phyloP scores from a whole-genome alignment of 2,113 vertebrate species.

The Larimichthys crocea region DNA sequence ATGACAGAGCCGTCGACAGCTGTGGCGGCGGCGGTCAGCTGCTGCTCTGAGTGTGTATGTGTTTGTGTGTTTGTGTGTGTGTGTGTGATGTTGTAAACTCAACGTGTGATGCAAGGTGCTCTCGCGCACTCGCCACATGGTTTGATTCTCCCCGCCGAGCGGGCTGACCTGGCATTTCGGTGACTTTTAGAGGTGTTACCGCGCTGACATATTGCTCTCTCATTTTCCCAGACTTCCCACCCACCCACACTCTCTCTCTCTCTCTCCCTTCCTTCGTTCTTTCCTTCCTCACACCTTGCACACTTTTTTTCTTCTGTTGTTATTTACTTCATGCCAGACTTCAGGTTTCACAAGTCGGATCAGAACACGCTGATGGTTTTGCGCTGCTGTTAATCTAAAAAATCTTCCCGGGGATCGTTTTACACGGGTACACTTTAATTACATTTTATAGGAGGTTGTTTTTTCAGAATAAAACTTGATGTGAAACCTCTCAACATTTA shows the following conservation, averaged over 20 bases:
- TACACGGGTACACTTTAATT: conserved; percentile 13
- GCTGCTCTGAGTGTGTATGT: background rate
- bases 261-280: background rate
- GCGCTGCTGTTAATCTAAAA: background rate
- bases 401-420: conserved; percentile 5
- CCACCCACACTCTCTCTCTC: no score
- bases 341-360: background rate
- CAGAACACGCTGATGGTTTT: no score
- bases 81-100: conserved; percentile 60
- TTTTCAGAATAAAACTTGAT: background rate
- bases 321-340: conserved; percentile 45
- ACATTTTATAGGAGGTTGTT: background rate
- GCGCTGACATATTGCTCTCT: conserved; percentile 74
- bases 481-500: no score
- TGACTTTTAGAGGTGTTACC: conserved; percentile 86
- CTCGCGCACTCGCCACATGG: conserved; percentile 55
- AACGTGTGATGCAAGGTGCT: conserved; percentile 63
- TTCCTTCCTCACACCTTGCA: conserved; percentile 21
- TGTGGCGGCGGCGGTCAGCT: conserved; percentile 14
- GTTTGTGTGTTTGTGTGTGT: conserved; percentile 26
- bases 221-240: conserved; percentile 55
- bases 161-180: conserved; percentile 85
- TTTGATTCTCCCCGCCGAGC: conserved; percentile 77
- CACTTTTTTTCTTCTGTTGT: conserved; percentile 35
- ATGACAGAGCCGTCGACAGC: conserved; percentile 53